Evolutionary conservation across 2,113 vertebrate species (phyloP).

Genomic region (Calidris pygmaea): DNA sequence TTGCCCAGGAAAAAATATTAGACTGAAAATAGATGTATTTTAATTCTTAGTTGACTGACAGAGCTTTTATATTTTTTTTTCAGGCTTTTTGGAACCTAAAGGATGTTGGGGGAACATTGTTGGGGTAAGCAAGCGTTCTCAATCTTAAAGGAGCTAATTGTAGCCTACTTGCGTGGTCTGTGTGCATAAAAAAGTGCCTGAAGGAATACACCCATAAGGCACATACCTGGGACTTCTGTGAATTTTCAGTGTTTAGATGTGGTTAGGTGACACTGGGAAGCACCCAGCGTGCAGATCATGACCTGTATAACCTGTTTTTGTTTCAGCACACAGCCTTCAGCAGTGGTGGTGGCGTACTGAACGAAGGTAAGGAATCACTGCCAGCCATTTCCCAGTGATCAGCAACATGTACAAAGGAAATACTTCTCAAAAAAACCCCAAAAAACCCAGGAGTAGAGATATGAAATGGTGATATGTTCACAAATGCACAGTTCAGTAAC

Average conservation of each 20-base stretch:
- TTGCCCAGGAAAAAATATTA: neutral
- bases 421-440: neutral
- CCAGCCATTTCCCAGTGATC: neutral
- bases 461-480: neutral
- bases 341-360: neutral
- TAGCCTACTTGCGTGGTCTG: neutral
- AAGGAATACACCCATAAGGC: neutral
- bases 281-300: neutral
- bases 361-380: neutral
- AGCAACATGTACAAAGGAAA: neutral
- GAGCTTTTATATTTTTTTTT: neutral
- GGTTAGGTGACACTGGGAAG: neutral
- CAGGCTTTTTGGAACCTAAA: neutral
- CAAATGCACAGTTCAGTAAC: neutral
- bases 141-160: neutral
- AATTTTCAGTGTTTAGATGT: neutral
- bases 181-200: neutral
- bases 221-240: neutral
- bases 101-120: neutral
- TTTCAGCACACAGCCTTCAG: neutral
- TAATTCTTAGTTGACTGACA: neutral
- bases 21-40: neutral
- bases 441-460: neutral
- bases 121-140: neutral
- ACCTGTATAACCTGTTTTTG: neutral